Evolutionary conservation across 2,888 invertebrate genomes (phyloP).

Genomic region (Masnerella sp.): DNA sequence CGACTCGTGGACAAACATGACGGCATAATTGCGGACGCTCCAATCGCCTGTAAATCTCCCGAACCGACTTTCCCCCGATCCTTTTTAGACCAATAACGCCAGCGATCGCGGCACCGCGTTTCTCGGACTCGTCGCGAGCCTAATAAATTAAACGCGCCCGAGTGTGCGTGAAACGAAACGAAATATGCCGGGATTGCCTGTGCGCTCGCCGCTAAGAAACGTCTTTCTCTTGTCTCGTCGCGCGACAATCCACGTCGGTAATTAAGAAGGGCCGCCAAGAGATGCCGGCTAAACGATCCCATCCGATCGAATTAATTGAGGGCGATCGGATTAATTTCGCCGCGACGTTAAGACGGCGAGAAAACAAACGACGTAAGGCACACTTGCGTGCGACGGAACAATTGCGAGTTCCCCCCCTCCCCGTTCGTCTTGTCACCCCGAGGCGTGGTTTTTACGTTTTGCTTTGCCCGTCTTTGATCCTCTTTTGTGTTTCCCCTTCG

Average conservation of each 20-base stretch:
- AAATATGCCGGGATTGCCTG: slow-evolving; percentile 4
- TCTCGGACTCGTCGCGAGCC: slow-evolving; percentile 25
- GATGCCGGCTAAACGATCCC: slow-evolving; percentile 33
- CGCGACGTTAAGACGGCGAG: slow-evolving; percentile 41
- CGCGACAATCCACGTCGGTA: slow-evolving; percentile 47
- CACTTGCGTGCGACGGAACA: slow-evolving; percentile 48
- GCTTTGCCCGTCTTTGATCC: slow-evolving; percentile 1
- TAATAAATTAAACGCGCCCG: slow-evolving; percentile 40
- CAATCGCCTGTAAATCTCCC: slow-evolving; percentile 14
- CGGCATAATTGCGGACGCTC: slow-evolving; percentile 26
- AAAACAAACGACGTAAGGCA: slow-evolving; percentile 36
- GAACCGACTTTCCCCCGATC: neutral
- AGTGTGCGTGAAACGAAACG: slow-evolving; percentile 19
- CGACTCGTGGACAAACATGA: slow-evolving; percentile 13
- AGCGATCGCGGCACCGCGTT: no score
- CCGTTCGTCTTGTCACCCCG: no score
- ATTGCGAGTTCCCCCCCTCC: no score
- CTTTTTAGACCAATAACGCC: slow-evolving; percentile 1
- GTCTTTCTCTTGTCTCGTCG: slow-evolving; percentile 53
- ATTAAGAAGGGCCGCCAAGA: slow-evolving; percentile 42
- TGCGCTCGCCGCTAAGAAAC: slow-evolving; percentile 28
- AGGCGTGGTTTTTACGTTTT: no score
- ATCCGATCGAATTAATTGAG: slow-evolving; percentile 58
- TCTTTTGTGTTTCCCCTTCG: neutral
- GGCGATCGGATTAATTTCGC: slow-evolving; percentile 51